Evolutionary conservation across 2,113 vertebrate genomes (phyloP), one percentile per base, ranked within the genome.

Genomic region (Salvelinus fontinalis): DNA sequence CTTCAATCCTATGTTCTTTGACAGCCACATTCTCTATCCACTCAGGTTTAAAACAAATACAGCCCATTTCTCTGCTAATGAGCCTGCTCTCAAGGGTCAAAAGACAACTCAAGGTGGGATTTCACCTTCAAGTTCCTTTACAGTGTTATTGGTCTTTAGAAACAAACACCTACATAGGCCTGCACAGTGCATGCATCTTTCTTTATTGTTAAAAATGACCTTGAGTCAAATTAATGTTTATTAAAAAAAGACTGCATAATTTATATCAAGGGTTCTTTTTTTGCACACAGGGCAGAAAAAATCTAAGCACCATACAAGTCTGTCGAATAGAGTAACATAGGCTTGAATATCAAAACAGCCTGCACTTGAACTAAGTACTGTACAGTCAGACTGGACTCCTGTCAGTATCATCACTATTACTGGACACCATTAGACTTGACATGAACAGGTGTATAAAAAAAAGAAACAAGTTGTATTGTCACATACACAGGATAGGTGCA

Each of bases 161-260:
- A 22, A 70, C 14, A 70, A 39, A 70, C 22, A 14, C 4, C 39
- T 24, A 70, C 68, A 24, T 24, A 13, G 7, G 60, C 60, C 8
- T 64, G 60, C 7, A 1, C 39, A 44, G 39, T 44, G 39, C 39
- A 44, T 44, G 39, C 9, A 11, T 11, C 39, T 44, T 70, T 73
- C 34, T 73, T 60, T 44, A 11, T 44, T 44, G 9, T 44, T 44
- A 44, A 44, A 31, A 59, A 34, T 62, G 71, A 44, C 29, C 71
- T 73, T 62, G 71, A 73, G 29, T 73, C 54, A 62, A 62, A 59
- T 72, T 59, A 27, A 72, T 72, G 70, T 72, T 72, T 72, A 72
- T 72, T 73, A n/a, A 62, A 39, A 44, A 20, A 73, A 5, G 1
- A 62, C n/a, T 72, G 27, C 51, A 73, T 31, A 60, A 73, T n/a